Percentiles rank a stretch among this genome's conserved stretches.
phyloP scores from a whole-genome alignment of 1,140 invertebrate species.

The Acromyrmex echinatior region DNA sequence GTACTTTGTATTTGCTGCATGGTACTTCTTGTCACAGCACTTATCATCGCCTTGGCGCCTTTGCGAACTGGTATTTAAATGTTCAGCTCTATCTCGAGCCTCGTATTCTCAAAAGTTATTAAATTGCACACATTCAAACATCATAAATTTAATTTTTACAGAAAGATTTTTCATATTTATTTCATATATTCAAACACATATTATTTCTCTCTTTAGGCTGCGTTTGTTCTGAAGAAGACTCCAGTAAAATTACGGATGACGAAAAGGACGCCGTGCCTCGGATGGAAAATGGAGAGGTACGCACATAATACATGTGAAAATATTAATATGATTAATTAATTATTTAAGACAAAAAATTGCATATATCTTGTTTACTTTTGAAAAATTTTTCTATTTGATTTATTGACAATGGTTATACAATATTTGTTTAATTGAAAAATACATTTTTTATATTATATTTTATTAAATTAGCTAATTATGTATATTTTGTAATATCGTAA shows the following conservation, averaged over 20 bases:
- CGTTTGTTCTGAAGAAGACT: conserved; percentile 90
- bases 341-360: not conserved
- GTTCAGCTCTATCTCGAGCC: not conserved
- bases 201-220: conserved; percentile 87
- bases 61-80: conserved; percentile 89
- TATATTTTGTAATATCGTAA: no score
- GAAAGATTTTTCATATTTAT: not conserved
- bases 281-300: conserved; percentile 90
- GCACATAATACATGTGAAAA: not conserved
- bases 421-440: no score
- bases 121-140: not conserved
- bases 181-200: not conserved
- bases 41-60: conserved; percentile 96
- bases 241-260: conserved; percentile 88
- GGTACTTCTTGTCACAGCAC: conserved; percentile 92
- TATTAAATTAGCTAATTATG: no score
- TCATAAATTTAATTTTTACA: not conserved
- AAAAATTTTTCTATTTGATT: not conserved
- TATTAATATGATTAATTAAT: not conserved
- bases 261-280: conserved; percentile 88
- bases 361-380: not conserved
- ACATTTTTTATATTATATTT: no score
- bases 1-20: conserved; percentile 91
- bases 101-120: not conserved
- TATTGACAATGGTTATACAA: not conserved